Evolutionary conservation across 2,113 vertebrate genomes (phyloP).

Genomic region (Gymnocephalus cernua): DNA sequence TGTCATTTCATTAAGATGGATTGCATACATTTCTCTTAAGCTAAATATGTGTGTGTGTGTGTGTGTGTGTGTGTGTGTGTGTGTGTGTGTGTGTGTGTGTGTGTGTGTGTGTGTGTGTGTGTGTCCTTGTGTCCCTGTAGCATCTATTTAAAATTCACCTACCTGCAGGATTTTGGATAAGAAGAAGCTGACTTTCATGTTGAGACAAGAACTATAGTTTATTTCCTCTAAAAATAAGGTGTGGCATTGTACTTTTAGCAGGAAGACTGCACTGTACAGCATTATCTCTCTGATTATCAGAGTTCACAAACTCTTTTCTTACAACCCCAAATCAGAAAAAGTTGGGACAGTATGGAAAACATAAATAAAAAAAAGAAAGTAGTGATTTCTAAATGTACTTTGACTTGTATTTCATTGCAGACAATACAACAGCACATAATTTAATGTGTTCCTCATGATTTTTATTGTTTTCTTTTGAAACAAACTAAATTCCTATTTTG

Average conservation of each 20-base stretch:
- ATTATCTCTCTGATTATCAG: background rate
- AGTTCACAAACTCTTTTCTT: background rate
- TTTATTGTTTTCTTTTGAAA: too few relatives aligned
- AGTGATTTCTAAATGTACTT: too few relatives aligned
- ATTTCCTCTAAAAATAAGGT: background rate
- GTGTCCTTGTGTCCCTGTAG: constrained; percentile 16
- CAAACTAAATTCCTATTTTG: too few relatives aligned
- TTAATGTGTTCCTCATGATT: too few relatives aligned
- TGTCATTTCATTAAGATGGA: constrained; percentile 65
- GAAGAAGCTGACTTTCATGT: constrained; percentile 34
- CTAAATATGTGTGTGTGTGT: constrained; percentile 23
- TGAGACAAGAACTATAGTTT: background rate
- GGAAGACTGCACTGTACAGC: background rate
- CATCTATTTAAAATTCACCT: constrained; percentile 11
- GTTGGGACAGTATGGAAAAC: too few relatives aligned
- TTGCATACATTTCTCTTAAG: constrained; percentile 19
- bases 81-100: background rate
- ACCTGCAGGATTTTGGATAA: constrained; percentile 26
- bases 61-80: background rate
- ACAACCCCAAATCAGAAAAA: too few relatives aligned
- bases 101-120: background rate
- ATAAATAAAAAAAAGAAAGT: too few relatives aligned
- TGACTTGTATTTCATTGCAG: too few relatives aligned
- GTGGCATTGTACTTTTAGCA: background rate
- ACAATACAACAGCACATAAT: too few relatives aligned